Evolutionary conservation across 2,113 vertebrate species (phyloP), one percentile per base, ranked within the genome.

Genomic region (Hoplias malabaricus): DNA sequence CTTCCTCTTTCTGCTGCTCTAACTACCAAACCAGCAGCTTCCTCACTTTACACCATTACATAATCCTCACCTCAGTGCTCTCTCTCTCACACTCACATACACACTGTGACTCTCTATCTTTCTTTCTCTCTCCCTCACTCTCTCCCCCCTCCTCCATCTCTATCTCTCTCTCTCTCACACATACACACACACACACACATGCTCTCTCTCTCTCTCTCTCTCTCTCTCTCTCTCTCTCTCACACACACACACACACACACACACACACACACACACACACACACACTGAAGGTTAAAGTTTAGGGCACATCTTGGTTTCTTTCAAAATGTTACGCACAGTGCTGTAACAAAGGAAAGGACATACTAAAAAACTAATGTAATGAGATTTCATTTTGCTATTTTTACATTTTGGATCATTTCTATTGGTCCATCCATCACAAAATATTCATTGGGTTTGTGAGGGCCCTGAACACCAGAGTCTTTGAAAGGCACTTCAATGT

Each of bases 1-100:
- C 89, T 93, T 93, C 92, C 92, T 89, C 88, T 90, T 91, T 87
- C 68, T 83, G 83, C 80, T 75, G 79, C 82, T 79, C 79, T 83
- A 81, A 80, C 79, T 82, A 82, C 78, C 77, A 80, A 85, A 80
- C 54, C 85, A 82, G 71, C 59, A 78, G 78, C 77, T 78, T 79
- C 74, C 69, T 48, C 83, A 82, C 80, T 68, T 34, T 72, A 75
- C 42, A 25, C 63, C 74, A 69, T 85, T 85, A 85, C 84, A 85
- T 85, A 85, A 85, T 38, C 75, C 70, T 78, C 56, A 82, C 76
- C 80, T 82, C 80, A 78, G 68, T 19, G 25, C 62, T 54, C 31
- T 16, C 40, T 31, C 78, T 21, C 62, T 54, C 67, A 56, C 62
- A 16, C 70, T n/a, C 62, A 29, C 23, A 14, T 43, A n/a, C 67